phyloP scores from a whole-genome alignment of 2,888 invertebrate genomes.

The Noctuana brunneofusca region DNA sequence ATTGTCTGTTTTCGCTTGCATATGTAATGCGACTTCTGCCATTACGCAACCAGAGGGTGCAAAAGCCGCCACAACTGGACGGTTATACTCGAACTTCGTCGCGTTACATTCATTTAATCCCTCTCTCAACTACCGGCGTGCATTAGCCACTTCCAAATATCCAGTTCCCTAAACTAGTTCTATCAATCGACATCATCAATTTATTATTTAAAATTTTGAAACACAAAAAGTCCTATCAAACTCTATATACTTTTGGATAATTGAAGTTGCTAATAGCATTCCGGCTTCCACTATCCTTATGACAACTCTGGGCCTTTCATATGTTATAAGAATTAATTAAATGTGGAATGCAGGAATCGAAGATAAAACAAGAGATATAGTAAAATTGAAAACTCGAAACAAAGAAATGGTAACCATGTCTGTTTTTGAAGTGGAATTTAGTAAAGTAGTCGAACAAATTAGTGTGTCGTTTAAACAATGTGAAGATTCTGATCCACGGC shows the following conservation, averaged over 20 bases:
- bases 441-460: conserved; percentile 46
- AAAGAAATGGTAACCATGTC: conserved; percentile 35
- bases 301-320: conserved; percentile 69
- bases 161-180: conserved; percentile 36
- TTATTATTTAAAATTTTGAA: conserved; percentile 40
- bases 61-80: conserved; percentile 80
- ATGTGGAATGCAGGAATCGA: conserved; percentile 39
- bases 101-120: conserved; percentile 56
- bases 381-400: conserved; percentile 32
- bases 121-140: conserved; percentile 42
- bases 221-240: conserved; percentile 44
- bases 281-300: conserved; percentile 47
- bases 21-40: conserved; percentile 63
- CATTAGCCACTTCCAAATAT: conserved; percentile 43
- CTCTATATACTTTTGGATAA: conserved; percentile 41
- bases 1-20: conserved; percentile 54
- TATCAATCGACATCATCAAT: conserved; percentile 41
- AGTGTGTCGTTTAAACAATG: conserved; percentile 42
- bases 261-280: conserved; percentile 52
- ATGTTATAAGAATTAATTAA: conserved; percentile 43
- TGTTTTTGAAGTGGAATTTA: conserved; percentile 43
- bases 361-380: conserved; percentile 29
- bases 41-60: conserved; percentile 70
- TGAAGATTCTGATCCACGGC: conserved; percentile 61
- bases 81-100: conserved; percentile 77